Conservation (phyloP, 2,797 vertebrate genomes). For the Luscinia luscinia region DNA sequence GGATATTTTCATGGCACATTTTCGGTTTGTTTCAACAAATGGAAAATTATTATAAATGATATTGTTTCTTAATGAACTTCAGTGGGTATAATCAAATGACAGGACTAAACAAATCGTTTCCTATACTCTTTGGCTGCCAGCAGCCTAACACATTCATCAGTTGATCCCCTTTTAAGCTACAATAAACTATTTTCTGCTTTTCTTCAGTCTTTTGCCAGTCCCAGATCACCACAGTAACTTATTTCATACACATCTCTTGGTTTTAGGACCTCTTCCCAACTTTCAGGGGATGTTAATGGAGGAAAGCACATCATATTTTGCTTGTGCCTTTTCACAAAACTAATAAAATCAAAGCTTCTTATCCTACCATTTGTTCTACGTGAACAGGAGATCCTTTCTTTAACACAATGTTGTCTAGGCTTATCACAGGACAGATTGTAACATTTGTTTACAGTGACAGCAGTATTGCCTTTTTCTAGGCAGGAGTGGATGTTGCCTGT, state of each 20-base stretch:
- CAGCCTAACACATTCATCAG: not conserved
- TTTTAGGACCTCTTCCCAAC: not conserved
- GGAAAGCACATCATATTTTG: not conserved
- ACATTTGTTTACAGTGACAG: not conserved
- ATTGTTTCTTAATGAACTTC: slow-evolving; percentile 3
- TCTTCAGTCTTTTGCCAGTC: not conserved
- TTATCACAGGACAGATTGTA: not conserved
- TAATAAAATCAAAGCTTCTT: not conserved
- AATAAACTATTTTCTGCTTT: not conserved
- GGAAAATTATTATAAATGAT: slow-evolving; percentile 23
- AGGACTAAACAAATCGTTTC: slow-evolving; percentile 14
- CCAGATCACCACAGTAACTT: not conserved
- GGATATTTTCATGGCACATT: slow-evolving; percentile 40
- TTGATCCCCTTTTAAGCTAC: not conserved
- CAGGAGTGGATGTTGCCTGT: not conserved
- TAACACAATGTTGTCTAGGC: not conserved
- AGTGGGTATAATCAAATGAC: not conserved
- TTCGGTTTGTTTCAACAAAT: slow-evolving; percentile 49
- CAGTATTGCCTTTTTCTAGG: not conserved
- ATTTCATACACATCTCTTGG: not conserved
- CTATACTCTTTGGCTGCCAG: not conserved
- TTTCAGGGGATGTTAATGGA: not conserved
- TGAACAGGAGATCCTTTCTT: not conserved
- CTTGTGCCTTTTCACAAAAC: not conserved
- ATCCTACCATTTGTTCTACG: not conserved